Base-by-base conservation (phyloP, 2,113 vertebrate genomes). In the Raja brachyura region DNA sequence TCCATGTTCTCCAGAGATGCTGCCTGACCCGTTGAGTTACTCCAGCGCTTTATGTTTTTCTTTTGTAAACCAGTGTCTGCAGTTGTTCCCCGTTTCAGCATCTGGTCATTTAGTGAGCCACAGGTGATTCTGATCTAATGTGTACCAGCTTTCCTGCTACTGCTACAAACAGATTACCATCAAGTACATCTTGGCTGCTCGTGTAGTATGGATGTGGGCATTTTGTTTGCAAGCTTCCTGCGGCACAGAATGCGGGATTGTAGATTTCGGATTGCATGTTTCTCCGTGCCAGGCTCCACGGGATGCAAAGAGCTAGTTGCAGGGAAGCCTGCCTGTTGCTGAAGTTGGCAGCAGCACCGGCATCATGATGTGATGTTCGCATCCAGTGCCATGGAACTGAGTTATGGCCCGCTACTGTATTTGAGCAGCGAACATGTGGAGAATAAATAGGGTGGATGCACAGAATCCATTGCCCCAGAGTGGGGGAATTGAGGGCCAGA, bases 261-360 rank as follows among this genome's bases (percentile, higher is more conserved):
- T 10, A 11, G 54, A 0, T 85, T 85, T 85, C 28, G 54, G 59
- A 28, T 59, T 85, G 81, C 59, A 18, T 28, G 63, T 88, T 31
- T 88, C 59, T 63, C 61, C 28, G 18, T 88, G 59, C 83, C 59
- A 63, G 11, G n/a, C 83, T 88, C 59, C 56, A 31, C 16, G 31
- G 83, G 83, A 88, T 13, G 8, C 59, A 63, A 61, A 88, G 33
- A 31, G 83, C 61, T 88, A 59, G 59, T 88, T n/a, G 83, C 18
- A 63, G 56, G 61, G 13, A 88, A 28, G 28, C 61, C 59, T 88
- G 83, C 83, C 56, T 88, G 59, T 88, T 88, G 83, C n/a, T 88
- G 83, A 31, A 88, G 83, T 63, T 88, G 83, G 83, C 83, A 88
- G 28, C 5, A 31, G n/a, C n/a, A 88, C 83, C 61, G 56, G n/a